These are phyloP conservation scores for Poeciliopsis retropinna DNA, from an alignment of 2,113 vertebrate genomes.

Conservation along the genomic window DNA sequence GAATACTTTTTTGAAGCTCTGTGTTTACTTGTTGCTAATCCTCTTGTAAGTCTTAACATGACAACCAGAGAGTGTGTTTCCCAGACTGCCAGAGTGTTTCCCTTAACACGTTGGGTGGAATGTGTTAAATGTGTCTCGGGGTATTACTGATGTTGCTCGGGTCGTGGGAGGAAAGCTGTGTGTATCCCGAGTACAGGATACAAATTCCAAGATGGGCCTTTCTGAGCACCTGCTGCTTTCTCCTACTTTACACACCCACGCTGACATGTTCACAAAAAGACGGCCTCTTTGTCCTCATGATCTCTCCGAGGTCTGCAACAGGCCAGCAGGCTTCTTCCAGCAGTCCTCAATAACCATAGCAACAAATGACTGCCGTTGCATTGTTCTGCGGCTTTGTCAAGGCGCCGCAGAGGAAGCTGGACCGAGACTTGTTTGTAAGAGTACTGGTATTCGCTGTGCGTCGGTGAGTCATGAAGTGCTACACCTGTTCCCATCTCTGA, in stretches of 20 bases:
- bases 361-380: slow-evolving; percentile 54
- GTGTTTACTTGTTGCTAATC: slow-evolving; percentile 3
- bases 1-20: neutral
- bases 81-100: slow-evolving; percentile 18
- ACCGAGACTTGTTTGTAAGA: slow-evolving; percentile 33
- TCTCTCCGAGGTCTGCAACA: slow-evolving; percentile 17
- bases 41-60: neutral
- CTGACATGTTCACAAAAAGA: slow-evolving; percentile 17
- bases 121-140: slow-evolving; percentile 14
- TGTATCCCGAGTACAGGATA: slow-evolving; percentile 37
- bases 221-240: slow-evolving; percentile 55
- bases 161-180: slow-evolving; percentile 53
- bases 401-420: slow-evolving; percentile 63
- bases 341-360: slow-evolving; percentile 65
- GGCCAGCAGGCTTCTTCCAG: slow-evolving; percentile 28
- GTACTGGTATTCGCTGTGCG: slow-evolving; percentile 50
- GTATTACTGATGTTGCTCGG: slow-evolving; percentile 28
- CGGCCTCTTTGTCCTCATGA: slow-evolving; percentile 21
- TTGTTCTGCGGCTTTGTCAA: slow-evolving; percentile 61
- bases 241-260: slow-evolving; percentile 16
- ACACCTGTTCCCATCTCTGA: slow-evolving; percentile 64
- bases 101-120: slow-evolving; percentile 7
- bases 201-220: slow-evolving; percentile 43
- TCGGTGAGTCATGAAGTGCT: slow-evolving; percentile 57
- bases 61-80: slow-evolving; percentile 3